Base-by-base conservation (phyloP, 2,888 invertebrate species). In the Chironomus tentans region DNA sequence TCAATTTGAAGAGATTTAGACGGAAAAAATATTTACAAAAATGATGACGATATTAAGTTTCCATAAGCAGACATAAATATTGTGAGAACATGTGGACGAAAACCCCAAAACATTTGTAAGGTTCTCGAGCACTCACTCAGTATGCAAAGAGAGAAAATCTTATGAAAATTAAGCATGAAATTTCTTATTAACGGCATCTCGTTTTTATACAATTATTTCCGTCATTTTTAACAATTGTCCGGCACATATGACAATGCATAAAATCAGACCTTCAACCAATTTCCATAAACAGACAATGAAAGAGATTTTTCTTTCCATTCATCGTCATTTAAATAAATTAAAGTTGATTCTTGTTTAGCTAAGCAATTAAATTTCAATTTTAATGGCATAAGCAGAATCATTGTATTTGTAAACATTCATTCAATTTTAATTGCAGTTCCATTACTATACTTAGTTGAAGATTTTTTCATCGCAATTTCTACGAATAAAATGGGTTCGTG, bases 351-450 rank as follows among this genome's bases (percentile, higher is more conserved):
- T 56, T 56, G 7, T 7, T 56, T 56, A 21, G 12, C 65, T 22
- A 65, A 15, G 70, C 70, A 70, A 70, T 70, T 48, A 70, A 70
- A 47, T 12, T 47, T 70, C 47, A 70, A 69, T 69, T 69, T 69
- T 46, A 65, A 65, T 56, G 56, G 38, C 7, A 38, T 10, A 10
- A 38, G 38, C 10, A 10, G 38, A 38, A 38, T 38, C 56, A 18
- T 56, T 56, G 56, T 56, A 18, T 56, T 56, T 56, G 18, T 56
- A 18, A 18, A n/a, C 56, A 56, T 18, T 56, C 56, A 56, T 56
- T 56, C 56, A 18, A 15, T 56, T 56, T 56, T 56, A 56, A 56
- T 56, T 56, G 56, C 56, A 56, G 18, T 15, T 56, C 56, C 56
- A 56, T 56, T 38, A 7, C 38, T 38, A 10, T 38, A 38, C 38